phyloP scores from a whole-genome alignment of 92 coral and sea anemone genomes.

The Muricea muricata region DNA sequence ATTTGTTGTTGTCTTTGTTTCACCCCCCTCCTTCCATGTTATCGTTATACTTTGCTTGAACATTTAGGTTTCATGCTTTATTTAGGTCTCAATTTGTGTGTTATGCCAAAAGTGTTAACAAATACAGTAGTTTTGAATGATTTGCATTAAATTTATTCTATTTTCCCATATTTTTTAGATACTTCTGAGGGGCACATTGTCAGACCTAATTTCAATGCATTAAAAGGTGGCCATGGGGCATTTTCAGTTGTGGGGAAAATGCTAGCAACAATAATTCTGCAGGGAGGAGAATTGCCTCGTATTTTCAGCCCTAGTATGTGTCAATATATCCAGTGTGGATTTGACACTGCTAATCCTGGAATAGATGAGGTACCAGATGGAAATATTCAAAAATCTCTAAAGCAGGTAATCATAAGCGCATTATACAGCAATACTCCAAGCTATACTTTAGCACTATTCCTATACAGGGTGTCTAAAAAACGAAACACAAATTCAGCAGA shows the following conservation, averaged over 20 bases:
- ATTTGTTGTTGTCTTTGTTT: too few relatives aligned
- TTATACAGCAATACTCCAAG: too few relatives aligned
- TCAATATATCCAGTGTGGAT: conserved; percentile 53
- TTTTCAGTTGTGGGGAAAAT: conserved; percentile 55
- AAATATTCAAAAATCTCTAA: conserved; percentile 48
- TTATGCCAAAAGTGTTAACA: too few relatives aligned
- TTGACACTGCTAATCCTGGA: conserved; percentile 35
- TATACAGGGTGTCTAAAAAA: too few relatives aligned
- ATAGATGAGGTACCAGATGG: conserved; percentile 60
- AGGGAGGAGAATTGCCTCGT: conserved; percentile 62
- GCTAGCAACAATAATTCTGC: conserved; percentile 62
- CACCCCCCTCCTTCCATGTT: too few relatives aligned
- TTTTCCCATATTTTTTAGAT: background rate
- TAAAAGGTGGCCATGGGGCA: conserved; percentile 32
- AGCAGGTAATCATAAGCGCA: conserved; percentile 17
- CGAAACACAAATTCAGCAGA: too few relatives aligned
- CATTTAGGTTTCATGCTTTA: too few relatives aligned
- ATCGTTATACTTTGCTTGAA: too few relatives aligned
- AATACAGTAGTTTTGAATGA: too few relatives aligned
- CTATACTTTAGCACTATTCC: too few relatives aligned
- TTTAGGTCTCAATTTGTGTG: too few relatives aligned
- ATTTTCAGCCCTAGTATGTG: conserved; percentile 60
- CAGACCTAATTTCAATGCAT: conserved; percentile 55
- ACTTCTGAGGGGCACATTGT: conserved; percentile 7
- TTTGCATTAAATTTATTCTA: too few relatives aligned